Conservation (phyloP, 2,113 vertebrate species). For the Equus quagga region DNA sequence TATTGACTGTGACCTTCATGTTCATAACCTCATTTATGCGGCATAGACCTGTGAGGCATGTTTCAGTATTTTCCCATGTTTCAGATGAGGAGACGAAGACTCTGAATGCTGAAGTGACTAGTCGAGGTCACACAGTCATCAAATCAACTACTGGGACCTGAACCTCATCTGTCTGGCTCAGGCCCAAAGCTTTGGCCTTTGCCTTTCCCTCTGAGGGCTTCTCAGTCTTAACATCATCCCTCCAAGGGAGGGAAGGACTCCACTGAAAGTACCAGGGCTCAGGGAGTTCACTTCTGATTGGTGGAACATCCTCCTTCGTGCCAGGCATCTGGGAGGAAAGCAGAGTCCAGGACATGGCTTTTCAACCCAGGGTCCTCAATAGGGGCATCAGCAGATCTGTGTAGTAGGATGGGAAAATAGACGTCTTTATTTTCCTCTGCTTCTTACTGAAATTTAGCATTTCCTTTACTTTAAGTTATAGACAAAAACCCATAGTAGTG, state of each 20-base stretch:
- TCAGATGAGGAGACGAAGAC: neutral
- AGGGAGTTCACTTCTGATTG: neutral
- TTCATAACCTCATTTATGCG: neutral
- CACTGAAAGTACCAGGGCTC: neutral
- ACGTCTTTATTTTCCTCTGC: neutral
- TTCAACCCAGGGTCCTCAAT: neutral
- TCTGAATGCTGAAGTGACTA: neutral
- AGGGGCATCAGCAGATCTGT: neutral
- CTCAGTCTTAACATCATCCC: neutral
- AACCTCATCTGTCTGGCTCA: neutral
- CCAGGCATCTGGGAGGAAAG: neutral
- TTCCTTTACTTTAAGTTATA: neutral
- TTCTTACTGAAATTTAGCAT: neutral
- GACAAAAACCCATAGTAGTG: neutral
- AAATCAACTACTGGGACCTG: neutral
- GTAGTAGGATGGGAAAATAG: neutral
- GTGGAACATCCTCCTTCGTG: neutral
- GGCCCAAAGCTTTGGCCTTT: neutral
- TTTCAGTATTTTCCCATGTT: neutral
- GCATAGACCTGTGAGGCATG: neutral
- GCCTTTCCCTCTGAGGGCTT: neutral
- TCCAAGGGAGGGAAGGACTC: neutral
- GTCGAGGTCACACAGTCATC: neutral
- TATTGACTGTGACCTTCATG: neutral
- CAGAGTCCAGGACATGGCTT: neutral